These are phyloP conservation scores for Zaprionus vittiger DNA, from an alignment of 1,140 invertebrate species.

Conservation along the genomic window DNA sequence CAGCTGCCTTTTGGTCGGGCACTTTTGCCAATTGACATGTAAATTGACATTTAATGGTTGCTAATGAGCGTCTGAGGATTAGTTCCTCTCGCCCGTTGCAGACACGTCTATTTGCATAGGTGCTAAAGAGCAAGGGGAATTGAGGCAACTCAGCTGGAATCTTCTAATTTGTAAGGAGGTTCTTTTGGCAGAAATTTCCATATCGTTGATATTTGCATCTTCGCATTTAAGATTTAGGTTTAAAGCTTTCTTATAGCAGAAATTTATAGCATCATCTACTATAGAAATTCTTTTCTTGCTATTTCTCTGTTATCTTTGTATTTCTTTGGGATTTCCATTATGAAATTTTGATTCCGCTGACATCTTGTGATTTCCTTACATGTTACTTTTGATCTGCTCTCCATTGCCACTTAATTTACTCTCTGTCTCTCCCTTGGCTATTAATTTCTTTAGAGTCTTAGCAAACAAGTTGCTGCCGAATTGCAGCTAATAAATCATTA, in stretches of 20 bases:
- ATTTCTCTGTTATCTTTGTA: not conserved
- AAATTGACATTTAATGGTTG: slow-evolving; percentile 83
- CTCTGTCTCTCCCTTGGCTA: not conserved
- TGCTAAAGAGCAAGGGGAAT: slow-evolving; percentile 34
- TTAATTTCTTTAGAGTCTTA: slow-evolving; percentile 23
- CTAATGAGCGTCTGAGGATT: slow-evolving; percentile 82
- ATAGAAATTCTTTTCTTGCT: not conserved
- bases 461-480: slow-evolving; percentile 28
- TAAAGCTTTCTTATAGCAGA: not conserved
- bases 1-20: slow-evolving; percentile 44
- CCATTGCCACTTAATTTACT: not conserved
- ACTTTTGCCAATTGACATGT: slow-evolving; percentile 80
- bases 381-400: slow-evolving; percentile 2
- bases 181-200: not conserved
- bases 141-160: slow-evolving; percentile 9
- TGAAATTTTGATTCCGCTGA: not conserved
- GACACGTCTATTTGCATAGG: slow-evolving; percentile 52
- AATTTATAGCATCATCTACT: not conserved
- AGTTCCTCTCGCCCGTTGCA: slow-evolving; percentile 38
- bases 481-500: slow-evolving; percentile 74
- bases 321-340: not conserved
- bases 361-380: not conserved
- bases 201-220: not conserved
- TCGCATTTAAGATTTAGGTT: not conserved
- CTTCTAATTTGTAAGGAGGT: not conserved